phyloP scores from a whole-genome alignment of 2,797 vertebrate genomes.

The Sus cebifrons region DNA sequence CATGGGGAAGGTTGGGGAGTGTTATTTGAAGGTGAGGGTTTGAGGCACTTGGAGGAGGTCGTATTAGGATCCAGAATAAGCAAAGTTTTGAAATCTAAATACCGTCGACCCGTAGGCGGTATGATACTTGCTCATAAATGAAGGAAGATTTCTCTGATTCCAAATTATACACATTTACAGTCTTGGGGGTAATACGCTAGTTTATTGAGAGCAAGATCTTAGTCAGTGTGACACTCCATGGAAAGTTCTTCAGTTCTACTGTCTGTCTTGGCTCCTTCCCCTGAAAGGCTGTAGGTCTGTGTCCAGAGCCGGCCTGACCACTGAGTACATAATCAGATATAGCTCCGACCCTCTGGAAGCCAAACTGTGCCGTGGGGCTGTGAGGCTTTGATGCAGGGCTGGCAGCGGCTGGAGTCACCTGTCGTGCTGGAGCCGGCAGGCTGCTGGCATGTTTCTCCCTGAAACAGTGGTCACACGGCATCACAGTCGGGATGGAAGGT shows the following conservation, averaged over 20 bases:
- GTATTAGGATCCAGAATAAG: not conserved
- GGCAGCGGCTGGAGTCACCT: constrained; percentile 30
- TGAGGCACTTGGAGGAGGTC: not conserved
- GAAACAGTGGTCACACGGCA: not conserved
- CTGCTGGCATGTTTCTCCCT: not conserved
- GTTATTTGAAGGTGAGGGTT: not conserved
- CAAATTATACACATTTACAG: not conserved
- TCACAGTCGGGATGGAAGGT: not conserved
- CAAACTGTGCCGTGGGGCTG: constrained; percentile 10
- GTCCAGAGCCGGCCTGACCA: constrained; percentile 69
- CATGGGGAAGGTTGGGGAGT: not conserved
- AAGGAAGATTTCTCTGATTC: constrained; percentile 35
- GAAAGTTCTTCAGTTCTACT: constrained; percentile 71
- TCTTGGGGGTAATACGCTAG: not conserved
- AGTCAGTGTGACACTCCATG: not conserved
- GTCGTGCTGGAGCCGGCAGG: not conserved
- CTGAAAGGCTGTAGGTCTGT: constrained; percentile 66
- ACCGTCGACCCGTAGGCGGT: not conserved
- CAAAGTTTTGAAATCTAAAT: constrained; percentile 26
- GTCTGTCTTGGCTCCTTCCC: constrained; percentile 51
- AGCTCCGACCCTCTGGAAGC: constrained; percentile 72
- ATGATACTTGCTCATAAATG: constrained; percentile 4
- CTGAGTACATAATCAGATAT: constrained; percentile 72
- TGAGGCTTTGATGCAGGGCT: constrained; percentile 43
- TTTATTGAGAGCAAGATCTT: constrained; percentile 26